Conservation (phyloP, 2,888 invertebrate genomes). For the Lasioglossum leucozonium region DNA sequence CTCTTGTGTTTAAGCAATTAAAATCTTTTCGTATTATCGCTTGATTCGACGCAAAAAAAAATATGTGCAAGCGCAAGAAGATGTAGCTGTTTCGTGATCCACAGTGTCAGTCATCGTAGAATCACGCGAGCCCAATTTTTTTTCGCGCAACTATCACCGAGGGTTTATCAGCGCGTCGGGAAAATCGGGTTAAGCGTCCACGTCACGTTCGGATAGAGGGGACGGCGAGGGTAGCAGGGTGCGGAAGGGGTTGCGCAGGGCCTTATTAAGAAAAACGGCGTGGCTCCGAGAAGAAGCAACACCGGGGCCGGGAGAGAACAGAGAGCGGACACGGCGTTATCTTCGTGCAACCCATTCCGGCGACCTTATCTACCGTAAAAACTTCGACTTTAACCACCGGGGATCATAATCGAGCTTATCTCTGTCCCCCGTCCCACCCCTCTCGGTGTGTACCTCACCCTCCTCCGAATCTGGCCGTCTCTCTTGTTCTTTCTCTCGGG, state of each 20-base stretch:
- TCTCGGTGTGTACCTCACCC: background rate
- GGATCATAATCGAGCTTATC: constrained; percentile 83
- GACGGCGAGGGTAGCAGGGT: background rate
- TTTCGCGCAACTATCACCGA: background rate
- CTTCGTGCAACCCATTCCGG: constrained; percentile 71
- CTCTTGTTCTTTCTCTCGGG: constrained; percentile 65
- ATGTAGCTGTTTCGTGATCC: background rate
- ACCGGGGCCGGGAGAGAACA: constrained; percentile 32
- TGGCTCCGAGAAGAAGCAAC: constrained; percentile 44
- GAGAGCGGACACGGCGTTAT: constrained; percentile 68
- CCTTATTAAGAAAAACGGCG: constrained; percentile 68
- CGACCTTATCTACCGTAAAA: constrained; percentile 82
- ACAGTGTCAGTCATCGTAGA: background rate
- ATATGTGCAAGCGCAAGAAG: background rate
- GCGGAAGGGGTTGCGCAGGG: constrained; percentile 40
- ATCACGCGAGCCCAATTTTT: background rate
- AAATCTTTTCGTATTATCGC: too few species aligned
- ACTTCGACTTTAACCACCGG: constrained; percentile 82
- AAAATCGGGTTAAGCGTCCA: constrained; percentile 44
- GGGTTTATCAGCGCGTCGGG: constrained; percentile 29
- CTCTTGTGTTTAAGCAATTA: too few species aligned
- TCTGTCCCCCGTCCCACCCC: constrained; percentile 32
- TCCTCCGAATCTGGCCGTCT: constrained; percentile 27
- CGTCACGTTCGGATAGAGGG: constrained; percentile 17
- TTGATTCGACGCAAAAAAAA: background rate